Evolutionary conservation across 2,113 vertebrate genomes (phyloP).

Genomic region (Elephas maximus): DNA sequence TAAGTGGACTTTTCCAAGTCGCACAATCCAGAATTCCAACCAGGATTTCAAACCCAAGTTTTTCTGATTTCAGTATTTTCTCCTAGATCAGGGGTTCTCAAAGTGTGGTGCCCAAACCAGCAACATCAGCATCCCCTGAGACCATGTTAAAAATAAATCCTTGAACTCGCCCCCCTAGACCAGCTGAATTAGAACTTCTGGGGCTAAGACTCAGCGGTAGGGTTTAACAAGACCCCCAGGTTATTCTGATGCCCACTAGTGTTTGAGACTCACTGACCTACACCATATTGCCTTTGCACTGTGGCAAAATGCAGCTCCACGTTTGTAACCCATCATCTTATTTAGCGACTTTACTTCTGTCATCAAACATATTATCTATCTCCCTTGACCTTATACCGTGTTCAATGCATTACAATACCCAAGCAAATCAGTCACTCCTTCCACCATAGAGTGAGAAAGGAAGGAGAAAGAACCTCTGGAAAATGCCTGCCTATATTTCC

Average conservation of each 20-base stretch:
- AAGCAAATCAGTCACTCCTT: neutral
- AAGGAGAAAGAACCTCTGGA: neutral
- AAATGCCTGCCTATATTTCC: neutral
- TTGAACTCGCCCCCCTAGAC: too few relatives aligned
- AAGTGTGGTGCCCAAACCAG: too few relatives aligned
- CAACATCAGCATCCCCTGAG: too few relatives aligned
- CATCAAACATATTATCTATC: neutral
- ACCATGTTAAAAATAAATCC: too few relatives aligned
- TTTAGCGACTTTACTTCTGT: neutral
- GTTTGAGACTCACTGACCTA: neutral
- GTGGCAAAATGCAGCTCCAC: neutral
- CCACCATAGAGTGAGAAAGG: neutral
- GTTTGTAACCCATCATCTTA: neutral
- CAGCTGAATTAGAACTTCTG: neutral
- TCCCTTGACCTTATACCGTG: neutral
- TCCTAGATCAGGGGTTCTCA: too few relatives aligned
- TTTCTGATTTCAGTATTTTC: too few relatives aligned
- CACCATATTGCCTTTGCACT: neutral
- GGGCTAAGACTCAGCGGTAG: neutral
- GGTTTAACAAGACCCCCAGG: neutral
- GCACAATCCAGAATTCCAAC: too few relatives aligned
- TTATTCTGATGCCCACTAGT: neutral
- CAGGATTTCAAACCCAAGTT: too few relatives aligned
- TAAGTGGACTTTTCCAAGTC: too few relatives aligned
- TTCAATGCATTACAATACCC: neutral